A percentile compares a stretch with the other conserved stretches of the same genome.
phyloP scores from a whole-genome alignment of 2,888 invertebrate genomes.

The Yponomeuta cagnagella region DNA sequence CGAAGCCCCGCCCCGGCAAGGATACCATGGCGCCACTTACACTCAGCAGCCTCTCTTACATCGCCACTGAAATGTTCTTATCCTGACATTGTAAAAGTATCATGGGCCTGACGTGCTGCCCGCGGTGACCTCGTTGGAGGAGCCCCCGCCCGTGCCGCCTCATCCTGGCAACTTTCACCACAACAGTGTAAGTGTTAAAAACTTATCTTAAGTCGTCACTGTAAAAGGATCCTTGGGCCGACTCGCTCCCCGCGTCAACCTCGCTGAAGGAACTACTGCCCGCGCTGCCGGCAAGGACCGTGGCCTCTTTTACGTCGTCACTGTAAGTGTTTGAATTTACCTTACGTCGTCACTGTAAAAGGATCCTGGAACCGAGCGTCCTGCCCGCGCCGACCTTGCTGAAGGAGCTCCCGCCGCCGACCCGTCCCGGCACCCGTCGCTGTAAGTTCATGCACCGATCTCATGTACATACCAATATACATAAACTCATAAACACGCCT shows the following conservation, averaged over 20 bases:
- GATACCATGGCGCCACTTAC: conserved; percentile 90
- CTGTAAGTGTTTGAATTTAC: conserved; percentile 75
- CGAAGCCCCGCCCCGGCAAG: conserved; percentile 74
- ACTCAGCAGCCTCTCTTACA: conserved; percentile 85
- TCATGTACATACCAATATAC: too few species aligned
- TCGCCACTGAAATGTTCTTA: conserved; percentile 79
- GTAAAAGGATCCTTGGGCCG: conserved; percentile 60
- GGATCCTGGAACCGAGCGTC: neutral
- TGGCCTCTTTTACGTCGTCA: conserved; percentile 86
- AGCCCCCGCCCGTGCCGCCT: conserved; percentile 50
- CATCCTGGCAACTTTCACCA: conserved; percentile 66
- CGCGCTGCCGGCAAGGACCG: conserved; percentile 81
- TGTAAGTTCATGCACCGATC: too few species aligned
- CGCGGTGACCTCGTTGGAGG: conserved; percentile 41
- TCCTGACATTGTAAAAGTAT: too few species aligned
- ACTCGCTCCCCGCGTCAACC: conserved; percentile 61
- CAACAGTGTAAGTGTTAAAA: too few species aligned
- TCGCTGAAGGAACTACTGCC: conserved; percentile 51
- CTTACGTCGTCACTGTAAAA: conserved; percentile 86
- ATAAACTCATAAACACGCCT: too few species aligned
- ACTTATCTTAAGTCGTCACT: conserved; percentile 61
- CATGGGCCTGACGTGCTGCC: too few species aligned
- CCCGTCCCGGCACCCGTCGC: too few species aligned
- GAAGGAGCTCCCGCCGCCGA: too few species aligned
- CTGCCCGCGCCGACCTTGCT: too few species aligned